A percentile compares a stretch with the other conserved stretches of the same genome.
phyloP scores from a whole-genome alignment of 1,140 invertebrate species.

The Drosophila ananassae region DNA sequence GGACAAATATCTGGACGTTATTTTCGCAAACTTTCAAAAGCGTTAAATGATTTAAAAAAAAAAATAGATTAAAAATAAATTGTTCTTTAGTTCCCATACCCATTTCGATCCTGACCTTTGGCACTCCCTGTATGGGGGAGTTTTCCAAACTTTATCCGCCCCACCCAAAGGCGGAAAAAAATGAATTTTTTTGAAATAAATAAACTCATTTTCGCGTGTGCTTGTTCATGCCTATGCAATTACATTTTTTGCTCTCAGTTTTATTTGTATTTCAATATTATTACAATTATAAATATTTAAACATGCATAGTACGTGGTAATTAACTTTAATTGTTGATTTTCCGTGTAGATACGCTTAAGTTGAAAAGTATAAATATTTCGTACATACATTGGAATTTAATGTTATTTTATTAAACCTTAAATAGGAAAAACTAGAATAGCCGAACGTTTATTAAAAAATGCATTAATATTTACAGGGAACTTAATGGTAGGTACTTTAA shows the following conservation, averaged over 20 bases:
- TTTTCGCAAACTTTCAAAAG: no score
- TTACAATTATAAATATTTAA: conserved; percentile 80
- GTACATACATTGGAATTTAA: conserved; percentile 38
- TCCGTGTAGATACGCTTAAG: conserved; percentile 58
- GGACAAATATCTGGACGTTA: no score
- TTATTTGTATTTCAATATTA: conserved; percentile 57
- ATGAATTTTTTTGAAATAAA: conserved; percentile 44
- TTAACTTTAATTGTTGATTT: conserved; percentile 64
- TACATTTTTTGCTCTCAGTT: conserved; percentile 36
- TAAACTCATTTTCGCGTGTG: conserved; percentile 63
- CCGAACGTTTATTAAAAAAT: conserved; percentile 50
- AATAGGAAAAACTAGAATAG: conserved; percentile 45
- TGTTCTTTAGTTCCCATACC: no score
- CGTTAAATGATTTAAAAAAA: no score
- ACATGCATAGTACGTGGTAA: conserved; percentile 73
- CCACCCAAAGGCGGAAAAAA: no score
- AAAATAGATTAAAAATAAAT: no score
- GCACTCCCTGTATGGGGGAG: no score
- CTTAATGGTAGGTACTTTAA: conserved; percentile 41
- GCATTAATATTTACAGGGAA: conserved; percentile 67
- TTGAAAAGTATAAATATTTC: conserved; percentile 71
- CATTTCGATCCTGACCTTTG: no score
- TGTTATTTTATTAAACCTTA: conserved; percentile 42
- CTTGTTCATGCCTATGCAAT: conserved; percentile 38
- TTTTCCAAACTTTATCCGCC: no score